These are phyloP conservation scores for Disparrhopalites patrizii DNA, from an alignment of 2,888 invertebrate species.

Conservation along the genomic window DNA sequence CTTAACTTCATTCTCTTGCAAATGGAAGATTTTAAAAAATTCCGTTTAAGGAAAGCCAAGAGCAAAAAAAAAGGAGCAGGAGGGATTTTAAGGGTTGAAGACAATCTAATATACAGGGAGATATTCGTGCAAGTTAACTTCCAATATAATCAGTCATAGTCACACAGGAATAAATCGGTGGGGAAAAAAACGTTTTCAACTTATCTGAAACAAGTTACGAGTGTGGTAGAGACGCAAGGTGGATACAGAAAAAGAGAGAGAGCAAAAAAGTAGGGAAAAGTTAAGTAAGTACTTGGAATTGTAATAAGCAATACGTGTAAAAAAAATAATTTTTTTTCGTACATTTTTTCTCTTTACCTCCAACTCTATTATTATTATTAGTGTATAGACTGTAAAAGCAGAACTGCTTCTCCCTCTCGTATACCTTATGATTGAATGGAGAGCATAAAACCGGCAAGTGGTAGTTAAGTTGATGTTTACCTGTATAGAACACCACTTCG, in stretches of 20 bases:
- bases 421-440: neutral
- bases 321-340: neutral
- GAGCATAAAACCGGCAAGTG: constrained; percentile 15
- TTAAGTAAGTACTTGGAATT: constrained; percentile 1
- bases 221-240: neutral
- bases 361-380: neutral
- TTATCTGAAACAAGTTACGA: neutral
- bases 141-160: constrained; percentile 22
- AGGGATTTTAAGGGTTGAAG: no score
- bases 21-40: no score
- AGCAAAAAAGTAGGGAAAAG: constrained; percentile 6
- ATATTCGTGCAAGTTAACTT: neutral
- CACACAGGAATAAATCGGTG: constrained; percentile 12
- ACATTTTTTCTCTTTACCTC: neutral
- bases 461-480: no score
- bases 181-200: neutral
- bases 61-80: no score
- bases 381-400: neutral
- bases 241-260: neutral
- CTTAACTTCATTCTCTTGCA: no score
- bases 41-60: no score
- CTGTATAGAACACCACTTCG: neutral
- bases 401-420: no score
- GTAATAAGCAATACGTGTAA: neutral
- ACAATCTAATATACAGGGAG: no score